Base-by-base conservation (phyloP, 2,888 invertebrate genomes). In the Tiphia femorata region DNA sequence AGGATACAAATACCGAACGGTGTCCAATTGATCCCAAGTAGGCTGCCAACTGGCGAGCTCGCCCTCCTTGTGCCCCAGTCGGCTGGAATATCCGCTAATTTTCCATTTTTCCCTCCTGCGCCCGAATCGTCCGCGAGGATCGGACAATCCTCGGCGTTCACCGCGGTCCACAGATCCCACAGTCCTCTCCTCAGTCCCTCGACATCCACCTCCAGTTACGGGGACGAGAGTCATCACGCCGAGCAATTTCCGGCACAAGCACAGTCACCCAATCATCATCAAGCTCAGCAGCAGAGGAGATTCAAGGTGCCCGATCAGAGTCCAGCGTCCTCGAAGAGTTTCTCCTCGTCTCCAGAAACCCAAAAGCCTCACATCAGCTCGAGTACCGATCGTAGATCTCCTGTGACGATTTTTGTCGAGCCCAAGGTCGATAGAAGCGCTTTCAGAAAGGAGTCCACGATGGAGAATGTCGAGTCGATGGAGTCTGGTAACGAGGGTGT, bases 121-220 rank as follows among this genome's bases (percentile, higher is more conserved):
- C 17, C 78, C 2, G 78, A 81, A 16, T 58, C 81, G 2, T 64
- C 77, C 0, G 57, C 75, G 0, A 75, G 77, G 40, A 65, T 74
- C 10, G 77, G 74, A 0, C 73, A 72, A 5, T 67, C 78, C 0
- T 85, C 85, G 10, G 84, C 85, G 0, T 85, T 85, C 60, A 84
- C 84, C 0, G 79, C 84, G 0, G 84, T 84, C 2, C 79, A 82
- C 30, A 84, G 84, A 72, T 84, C 86, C 0, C 86, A 87, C 55
- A 92, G 91, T 75, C 92, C 92, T 0, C 89, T 92, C 0, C 76
- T 91, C 10, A 92, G 92, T 71, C 92, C 92, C 0, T 82, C 90
- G 14, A 90, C 91, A 0, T 91, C 91, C 37, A 89, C 89, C 38
- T 90, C 90, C 4, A 90, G 90, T 46, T 89, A 88, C 65, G 85